Percentiles rank a stretch among this genome's conserved stretches.
These are phyloP conservation scores for Agriotes lineatus DNA, from an alignment of 2,888 invertebrate genomes.

Conservation along the genomic window DNA sequence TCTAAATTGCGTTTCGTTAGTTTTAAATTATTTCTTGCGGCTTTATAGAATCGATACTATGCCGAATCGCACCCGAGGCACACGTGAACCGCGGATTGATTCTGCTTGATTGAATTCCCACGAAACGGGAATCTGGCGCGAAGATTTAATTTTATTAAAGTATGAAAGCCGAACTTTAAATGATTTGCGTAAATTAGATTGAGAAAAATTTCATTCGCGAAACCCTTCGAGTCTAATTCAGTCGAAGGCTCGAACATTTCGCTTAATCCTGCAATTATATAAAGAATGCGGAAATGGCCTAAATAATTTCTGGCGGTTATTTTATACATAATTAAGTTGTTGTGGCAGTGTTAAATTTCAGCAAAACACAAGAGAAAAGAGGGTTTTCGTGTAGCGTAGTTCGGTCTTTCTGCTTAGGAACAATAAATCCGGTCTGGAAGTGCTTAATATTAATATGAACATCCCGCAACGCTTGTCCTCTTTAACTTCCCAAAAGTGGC, in stretches of 20 bases:
- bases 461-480: constrained; percentile 18
- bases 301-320: background rate
- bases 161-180: constrained; percentile 6
- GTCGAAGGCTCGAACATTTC: background rate
- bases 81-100: constrained; percentile 21
- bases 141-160: constrained; percentile 26
- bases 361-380: constrained; percentile 8
- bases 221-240: background rate
- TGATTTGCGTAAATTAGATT: constrained; percentile 26
- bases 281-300: too few species aligned
- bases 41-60: constrained; percentile 16
- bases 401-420: constrained; percentile 16
- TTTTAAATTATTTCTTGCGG: constrained; percentile 13
- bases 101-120: constrained; percentile 22
- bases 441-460: constrained; percentile 24
- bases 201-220: constrained; percentile 3
- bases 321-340: background rate
- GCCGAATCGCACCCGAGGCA: constrained; percentile 1
- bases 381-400: constrained; percentile 21
- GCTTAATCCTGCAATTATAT: too few species aligned
- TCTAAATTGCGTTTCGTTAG: constrained; percentile 7
- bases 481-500: constrained; percentile 15
- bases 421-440: constrained; percentile 26
- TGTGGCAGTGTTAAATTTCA: background rate
- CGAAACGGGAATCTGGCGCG: constrained; percentile 12